Evolutionary conservation across 2,113 vertebrate species (phyloP).

Genomic region (Lepidothrix coronata): DNA sequence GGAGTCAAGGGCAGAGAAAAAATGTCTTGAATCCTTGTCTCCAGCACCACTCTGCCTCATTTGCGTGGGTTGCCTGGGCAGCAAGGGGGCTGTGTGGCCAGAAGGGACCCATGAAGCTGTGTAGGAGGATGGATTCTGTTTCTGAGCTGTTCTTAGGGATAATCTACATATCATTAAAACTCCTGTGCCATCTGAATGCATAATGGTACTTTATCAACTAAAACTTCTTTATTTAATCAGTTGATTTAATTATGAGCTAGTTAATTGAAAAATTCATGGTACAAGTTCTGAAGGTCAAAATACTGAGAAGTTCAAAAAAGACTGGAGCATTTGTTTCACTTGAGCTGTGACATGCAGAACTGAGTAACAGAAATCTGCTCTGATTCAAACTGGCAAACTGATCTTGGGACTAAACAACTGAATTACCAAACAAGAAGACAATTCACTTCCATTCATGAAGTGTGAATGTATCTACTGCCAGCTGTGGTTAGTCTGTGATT

Average conservation of each 20-base stretch:
- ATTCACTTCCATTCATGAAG: constrained; percentile 32
- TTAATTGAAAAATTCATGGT: constrained; percentile 72
- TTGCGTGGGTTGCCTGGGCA: not conserved
- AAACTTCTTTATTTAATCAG: constrained; percentile 70
- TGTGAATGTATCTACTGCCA: not conserved
- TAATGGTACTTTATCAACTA: constrained; percentile 67
- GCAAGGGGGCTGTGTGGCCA: not conserved
- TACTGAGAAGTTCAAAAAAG: constrained; percentile 54
- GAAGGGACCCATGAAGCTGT: not conserved
- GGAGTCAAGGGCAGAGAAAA: not conserved
- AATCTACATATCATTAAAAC: constrained; percentile 69
- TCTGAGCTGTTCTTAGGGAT: constrained; percentile 23
- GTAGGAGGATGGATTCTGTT: not conserved
- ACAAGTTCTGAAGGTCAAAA: constrained; percentile 70
- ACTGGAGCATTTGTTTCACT: not conserved
- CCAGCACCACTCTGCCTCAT: not conserved
- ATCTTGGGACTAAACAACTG: constrained; percentile 33
- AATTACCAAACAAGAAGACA: constrained; percentile 47
- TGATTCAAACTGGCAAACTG: constrained; percentile 53
- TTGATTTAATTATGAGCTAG: constrained; percentile 73
- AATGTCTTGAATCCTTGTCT: not conserved
- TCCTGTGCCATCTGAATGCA: constrained; percentile 52
- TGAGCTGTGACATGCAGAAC: not conserved
- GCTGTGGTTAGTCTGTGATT: constrained; percentile 11
- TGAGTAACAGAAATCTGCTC: constrained; percentile 3